Evolutionary conservation across 2,888 invertebrate genomes (phyloP).

Genomic region (Cephalotes varians): DNA sequence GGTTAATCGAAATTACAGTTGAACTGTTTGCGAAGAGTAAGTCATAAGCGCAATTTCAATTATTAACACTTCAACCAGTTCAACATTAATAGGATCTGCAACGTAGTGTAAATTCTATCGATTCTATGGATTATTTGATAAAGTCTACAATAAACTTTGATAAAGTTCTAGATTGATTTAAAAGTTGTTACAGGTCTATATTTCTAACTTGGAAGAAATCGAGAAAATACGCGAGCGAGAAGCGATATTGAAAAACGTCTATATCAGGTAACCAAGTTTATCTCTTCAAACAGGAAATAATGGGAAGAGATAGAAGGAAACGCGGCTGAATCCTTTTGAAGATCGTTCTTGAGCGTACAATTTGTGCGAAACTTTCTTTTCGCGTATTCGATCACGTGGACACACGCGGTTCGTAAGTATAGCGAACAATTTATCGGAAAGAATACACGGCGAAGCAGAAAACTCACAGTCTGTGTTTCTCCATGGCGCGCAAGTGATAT

Average conservation of each 20-base stretch:
- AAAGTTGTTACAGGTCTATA: slow-evolving; percentile 21
- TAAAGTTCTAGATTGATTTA: slow-evolving; percentile 26
- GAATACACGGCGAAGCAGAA: slow-evolving; percentile 60
- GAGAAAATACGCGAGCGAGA: slow-evolving; percentile 33
- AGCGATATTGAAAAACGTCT: slow-evolving; percentile 30
- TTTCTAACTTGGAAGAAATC: background rate
- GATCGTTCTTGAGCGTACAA: slow-evolving; percentile 66
- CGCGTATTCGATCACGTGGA: slow-evolving; percentile 48
- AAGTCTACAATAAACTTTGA: slow-evolving; percentile 31
- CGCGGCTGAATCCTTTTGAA: slow-evolving; percentile 28
- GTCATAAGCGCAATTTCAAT: slow-evolving; percentile 43
- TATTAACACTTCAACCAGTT: slow-evolving; percentile 43
- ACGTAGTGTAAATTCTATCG: slow-evolving; percentile 9
- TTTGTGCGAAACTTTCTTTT: slow-evolving; percentile 65
- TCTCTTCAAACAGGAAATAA: slow-evolving; percentile 38
- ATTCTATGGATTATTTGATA: slow-evolving; percentile 26
- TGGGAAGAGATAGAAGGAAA: slow-evolving; percentile 3
- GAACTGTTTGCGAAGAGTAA: slow-evolving; percentile 39
- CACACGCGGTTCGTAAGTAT: slow-evolving; percentile 50
- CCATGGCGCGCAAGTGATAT: slow-evolving; percentile 11
- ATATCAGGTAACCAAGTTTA: slow-evolving; percentile 39
- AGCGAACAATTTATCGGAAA: slow-evolving; percentile 74
- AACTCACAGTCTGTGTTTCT: slow-evolving; percentile 42
- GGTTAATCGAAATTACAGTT: slow-evolving; percentile 58
- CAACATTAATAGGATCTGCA: slow-evolving; percentile 22